These are phyloP conservation scores for Octomys mimax DNA, from an alignment of 2,797 vertebrate species.

Conservation along the genomic window DNA sequence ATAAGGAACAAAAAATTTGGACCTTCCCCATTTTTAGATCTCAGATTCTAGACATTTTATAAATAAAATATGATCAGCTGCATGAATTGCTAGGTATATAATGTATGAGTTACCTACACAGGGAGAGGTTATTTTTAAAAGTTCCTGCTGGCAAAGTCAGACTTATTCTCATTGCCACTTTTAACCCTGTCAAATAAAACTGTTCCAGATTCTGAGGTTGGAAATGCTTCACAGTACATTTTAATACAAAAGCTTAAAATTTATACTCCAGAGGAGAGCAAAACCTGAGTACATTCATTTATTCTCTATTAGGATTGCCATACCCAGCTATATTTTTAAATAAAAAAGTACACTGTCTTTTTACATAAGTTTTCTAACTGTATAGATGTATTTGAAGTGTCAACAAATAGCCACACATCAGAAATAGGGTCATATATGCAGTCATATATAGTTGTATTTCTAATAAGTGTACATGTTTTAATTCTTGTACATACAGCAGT, in stretches of 20 bases:
- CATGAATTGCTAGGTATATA: not conserved
- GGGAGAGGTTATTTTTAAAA: conserved; percentile 10
- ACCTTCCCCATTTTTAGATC: conserved; percentile 23
- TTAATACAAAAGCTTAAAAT: conserved; percentile 26
- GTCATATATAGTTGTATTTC: not conserved
- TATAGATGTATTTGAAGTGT: not conserved
- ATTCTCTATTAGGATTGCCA: not conserved
- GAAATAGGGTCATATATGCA: not conserved
- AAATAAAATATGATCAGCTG: conserved; percentile 51
- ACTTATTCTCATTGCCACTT: not conserved
- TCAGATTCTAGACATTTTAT: conserved; percentile 46
- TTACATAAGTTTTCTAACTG: not conserved
- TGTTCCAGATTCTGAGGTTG: not conserved
- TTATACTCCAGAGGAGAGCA: not conserved
- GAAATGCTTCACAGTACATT: not conserved
- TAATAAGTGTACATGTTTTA: not conserved
- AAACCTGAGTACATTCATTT: conserved; percentile 28
- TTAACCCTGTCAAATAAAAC: conserved; percentile 55
- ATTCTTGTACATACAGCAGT: not conserved
- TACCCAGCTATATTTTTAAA: not conserved
- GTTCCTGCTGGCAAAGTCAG: conserved; percentile 20
- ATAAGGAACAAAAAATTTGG: conserved; percentile 20
- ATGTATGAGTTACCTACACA: not conserved
- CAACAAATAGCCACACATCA: not conserved
- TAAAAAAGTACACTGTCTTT: not conserved